These are phyloP conservation scores for Sebastes iracundus DNA, from an alignment of 2,797 vertebrate species.

Conservation along the genomic window DNA sequence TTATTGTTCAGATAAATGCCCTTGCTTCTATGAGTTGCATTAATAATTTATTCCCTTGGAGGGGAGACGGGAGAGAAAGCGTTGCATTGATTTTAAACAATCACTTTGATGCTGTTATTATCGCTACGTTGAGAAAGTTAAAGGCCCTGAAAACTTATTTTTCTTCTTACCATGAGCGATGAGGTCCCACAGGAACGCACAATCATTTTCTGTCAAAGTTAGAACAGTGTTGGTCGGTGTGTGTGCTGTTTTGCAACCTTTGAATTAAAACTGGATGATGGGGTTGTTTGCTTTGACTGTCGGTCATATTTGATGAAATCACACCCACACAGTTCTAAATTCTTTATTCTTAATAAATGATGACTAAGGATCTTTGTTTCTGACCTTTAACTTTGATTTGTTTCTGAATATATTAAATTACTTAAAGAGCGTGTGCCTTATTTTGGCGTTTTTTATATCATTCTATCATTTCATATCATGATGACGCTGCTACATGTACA, in stretches of 20 bases:
- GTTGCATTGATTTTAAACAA: slow-evolving; percentile 47
- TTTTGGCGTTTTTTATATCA: too few species aligned
- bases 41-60: slow-evolving; percentile 46
- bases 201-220: neutral
- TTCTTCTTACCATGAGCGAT: neutral
- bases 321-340: neutral
- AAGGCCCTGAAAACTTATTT: neutral
- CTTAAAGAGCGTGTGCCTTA: too few species aligned
- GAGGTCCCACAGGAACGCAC: neutral
- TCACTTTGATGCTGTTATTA: slow-evolving; percentile 23
- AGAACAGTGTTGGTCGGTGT: neutral
- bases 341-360: neutral
- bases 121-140: neutral
- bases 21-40: slow-evolving; percentile 27
- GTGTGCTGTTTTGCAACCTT: neutral
- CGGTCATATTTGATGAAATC: neutral
- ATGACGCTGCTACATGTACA: too few species aligned
- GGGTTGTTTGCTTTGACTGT: neutral
- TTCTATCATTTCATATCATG: too few species aligned
- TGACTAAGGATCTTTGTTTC: neutral
- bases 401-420: neutral
- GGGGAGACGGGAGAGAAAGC: slow-evolving; percentile 18
- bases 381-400: neutral
- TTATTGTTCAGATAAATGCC: slow-evolving; percentile 52
- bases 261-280: neutral